Conservation (phyloP, 2,113 vertebrate species). For the Lichenostomus cassidix region DNA sequence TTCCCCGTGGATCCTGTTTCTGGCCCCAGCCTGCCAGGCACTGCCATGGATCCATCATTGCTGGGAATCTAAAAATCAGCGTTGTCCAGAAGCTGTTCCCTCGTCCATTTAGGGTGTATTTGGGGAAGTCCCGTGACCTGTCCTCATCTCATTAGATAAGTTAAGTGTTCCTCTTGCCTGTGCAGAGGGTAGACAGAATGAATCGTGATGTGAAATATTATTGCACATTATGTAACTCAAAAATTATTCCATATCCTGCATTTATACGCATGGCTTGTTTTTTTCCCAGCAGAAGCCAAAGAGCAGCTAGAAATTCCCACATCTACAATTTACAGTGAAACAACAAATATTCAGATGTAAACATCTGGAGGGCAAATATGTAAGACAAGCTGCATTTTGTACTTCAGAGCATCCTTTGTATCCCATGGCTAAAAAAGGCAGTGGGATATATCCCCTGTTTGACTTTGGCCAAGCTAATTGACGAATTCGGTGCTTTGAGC, state of each 20-base stretch:
- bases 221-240: background rate
- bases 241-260: slow-evolving; percentile 1
- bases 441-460: background rate
- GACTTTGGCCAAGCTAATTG: background rate
- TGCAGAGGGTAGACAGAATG: background rate
- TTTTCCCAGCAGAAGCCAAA: background rate
- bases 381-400: background rate
- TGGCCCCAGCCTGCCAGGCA: background rate
- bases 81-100: background rate
- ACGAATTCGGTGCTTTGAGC: background rate
- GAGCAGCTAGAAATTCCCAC: background rate
- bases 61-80: background rate
- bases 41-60: background rate
- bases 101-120: background rate
- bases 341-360: background rate
- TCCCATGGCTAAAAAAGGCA: background rate
- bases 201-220: background rate
- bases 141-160: background rate
- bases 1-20: too few species aligned
- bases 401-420: background rate
- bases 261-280: background rate
- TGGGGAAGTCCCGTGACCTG: background rate
- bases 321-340: background rate
- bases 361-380: background rate
- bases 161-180: background rate